A percentile compares a stretch with the other conserved stretches of the same genome.
These are phyloP conservation scores for Nesoenas mayeri DNA, from an alignment of 2,113 vertebrate species.

Conservation along the genomic window DNA sequence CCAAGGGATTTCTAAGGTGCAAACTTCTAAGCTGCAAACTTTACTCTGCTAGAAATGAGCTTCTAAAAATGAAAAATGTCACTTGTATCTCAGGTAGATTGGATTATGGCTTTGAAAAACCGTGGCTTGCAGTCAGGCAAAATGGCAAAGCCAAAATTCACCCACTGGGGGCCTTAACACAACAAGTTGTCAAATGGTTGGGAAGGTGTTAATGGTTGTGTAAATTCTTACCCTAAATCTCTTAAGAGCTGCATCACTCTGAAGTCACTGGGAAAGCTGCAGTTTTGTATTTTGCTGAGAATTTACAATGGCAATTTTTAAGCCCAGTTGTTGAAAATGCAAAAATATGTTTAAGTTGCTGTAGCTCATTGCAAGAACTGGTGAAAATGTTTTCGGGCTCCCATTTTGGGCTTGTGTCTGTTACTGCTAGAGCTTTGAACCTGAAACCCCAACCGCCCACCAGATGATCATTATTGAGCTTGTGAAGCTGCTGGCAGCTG, in stretches of 20 bases:
- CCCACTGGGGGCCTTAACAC: constrained; percentile 9
- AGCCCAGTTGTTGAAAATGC: neutral
- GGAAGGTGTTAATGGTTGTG: neutral
- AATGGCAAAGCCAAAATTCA: constrained; percentile 9
- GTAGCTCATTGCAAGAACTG: fast-evolving
- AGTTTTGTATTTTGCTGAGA: neutral
- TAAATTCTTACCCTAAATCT: neutral
- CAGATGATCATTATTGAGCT: neutral
- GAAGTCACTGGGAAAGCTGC: neutral
- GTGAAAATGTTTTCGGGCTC: neutral
- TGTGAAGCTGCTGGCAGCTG: neutral
- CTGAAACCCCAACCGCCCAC: neutral
- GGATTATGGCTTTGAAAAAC: neutral
- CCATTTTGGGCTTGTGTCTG: neutral
- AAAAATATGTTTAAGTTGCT: neutral
- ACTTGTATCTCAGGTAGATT: neutral
- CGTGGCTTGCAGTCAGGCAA: neutral
- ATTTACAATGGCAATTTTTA: neutral
- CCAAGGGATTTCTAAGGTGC: neutral
- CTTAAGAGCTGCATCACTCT: neutral
- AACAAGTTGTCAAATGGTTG: fast-evolving
- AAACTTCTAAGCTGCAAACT: neutral
- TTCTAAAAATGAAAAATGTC: neutral
- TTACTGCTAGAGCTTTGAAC: neutral
- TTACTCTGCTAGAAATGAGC: neutral